Conservation (phyloP, 2,888 invertebrate species). For the Lutraria lutraria region DNA sequence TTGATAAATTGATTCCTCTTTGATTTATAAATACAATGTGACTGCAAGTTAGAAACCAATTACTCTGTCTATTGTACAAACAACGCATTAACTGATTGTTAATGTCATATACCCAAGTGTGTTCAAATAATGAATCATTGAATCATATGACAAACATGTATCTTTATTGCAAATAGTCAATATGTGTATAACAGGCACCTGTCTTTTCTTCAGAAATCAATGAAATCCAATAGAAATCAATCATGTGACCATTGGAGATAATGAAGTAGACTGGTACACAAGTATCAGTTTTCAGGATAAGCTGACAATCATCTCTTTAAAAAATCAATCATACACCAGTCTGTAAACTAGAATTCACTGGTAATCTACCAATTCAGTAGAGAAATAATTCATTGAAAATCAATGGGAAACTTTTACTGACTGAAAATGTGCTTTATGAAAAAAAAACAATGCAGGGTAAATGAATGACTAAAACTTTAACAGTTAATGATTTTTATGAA, state of each 20-base stretch:
- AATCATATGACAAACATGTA: slow-evolving; percentile 9
- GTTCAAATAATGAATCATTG: not conserved
- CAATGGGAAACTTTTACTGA: not conserved
- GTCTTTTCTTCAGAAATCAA: slow-evolving; percentile 27
- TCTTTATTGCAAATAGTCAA: slow-evolving; percentile 24
- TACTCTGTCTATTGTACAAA: too few relatives aligned
- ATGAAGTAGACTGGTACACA: slow-evolving; percentile 23
- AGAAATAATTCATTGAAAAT: slow-evolving; percentile 14
- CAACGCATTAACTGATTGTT: too few relatives aligned
- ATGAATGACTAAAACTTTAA: not conserved
- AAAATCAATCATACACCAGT: slow-evolving; percentile 22
- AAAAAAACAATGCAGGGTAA: not conserved
- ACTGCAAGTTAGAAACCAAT: not conserved
- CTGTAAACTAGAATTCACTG: not conserved
- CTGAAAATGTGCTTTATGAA: not conserved
- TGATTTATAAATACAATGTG: not conserved
- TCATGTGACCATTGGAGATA: slow-evolving; percentile 25
- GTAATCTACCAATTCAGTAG: slow-evolving; percentile 23
- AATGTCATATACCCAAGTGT: not conserved
- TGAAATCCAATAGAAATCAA: slow-evolving; percentile 18
- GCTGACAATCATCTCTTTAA: slow-evolving; percentile 17
- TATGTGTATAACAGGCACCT: not conserved
- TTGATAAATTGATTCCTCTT: not conserved
- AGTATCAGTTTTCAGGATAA: slow-evolving; percentile 33
- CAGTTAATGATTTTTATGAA: too few relatives aligned